phyloP scores from a whole-genome alignment of 2,888 invertebrate species.

The Aphidoletes aphidimyza region DNA sequence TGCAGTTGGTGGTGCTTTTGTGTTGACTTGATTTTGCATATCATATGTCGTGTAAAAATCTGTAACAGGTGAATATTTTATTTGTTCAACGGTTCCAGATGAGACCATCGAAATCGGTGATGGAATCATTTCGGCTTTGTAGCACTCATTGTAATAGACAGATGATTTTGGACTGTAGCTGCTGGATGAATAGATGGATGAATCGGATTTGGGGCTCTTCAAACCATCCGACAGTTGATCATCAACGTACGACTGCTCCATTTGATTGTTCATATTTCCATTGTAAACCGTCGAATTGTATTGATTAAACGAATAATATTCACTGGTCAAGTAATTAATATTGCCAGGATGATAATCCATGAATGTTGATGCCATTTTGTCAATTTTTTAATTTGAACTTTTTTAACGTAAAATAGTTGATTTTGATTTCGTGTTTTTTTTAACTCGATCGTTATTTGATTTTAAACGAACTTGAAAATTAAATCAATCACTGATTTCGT shows the following conservation, averaged over 20 bases:
- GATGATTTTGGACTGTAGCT: constrained; percentile 53
- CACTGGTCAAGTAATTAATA: constrained; percentile 12
- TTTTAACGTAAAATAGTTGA: not conserved
- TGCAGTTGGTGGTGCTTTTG: not conserved
- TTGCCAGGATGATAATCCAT: constrained; percentile 53
- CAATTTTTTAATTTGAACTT: not conserved
- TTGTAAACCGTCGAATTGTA: constrained; percentile 31
- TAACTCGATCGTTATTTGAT: not conserved
- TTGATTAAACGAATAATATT: constrained; percentile 44
- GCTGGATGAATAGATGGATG: constrained; percentile 1
- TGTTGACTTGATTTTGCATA: not conserved
- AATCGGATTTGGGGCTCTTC: constrained; percentile 27
- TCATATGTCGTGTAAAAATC: constrained; percentile 1
- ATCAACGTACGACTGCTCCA: not conserved
- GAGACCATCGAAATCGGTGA: not conserved
- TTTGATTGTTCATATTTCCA: not conserved
- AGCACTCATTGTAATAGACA: constrained; percentile 44
- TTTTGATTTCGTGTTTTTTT: not conserved
- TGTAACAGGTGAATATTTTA: constrained; percentile 15
- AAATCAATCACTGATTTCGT: constrained; percentile 6
- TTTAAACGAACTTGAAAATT: not conserved
- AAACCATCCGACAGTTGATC: constrained; percentile 53
- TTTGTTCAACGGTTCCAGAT: constrained; percentile 1
- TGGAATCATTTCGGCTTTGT: constrained; percentile 40
- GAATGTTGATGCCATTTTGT: constrained; percentile 47